Evolutionary conservation across 2,888 invertebrate species (phyloP).

Genomic region (Margaritifera margaritifera): DNA sequence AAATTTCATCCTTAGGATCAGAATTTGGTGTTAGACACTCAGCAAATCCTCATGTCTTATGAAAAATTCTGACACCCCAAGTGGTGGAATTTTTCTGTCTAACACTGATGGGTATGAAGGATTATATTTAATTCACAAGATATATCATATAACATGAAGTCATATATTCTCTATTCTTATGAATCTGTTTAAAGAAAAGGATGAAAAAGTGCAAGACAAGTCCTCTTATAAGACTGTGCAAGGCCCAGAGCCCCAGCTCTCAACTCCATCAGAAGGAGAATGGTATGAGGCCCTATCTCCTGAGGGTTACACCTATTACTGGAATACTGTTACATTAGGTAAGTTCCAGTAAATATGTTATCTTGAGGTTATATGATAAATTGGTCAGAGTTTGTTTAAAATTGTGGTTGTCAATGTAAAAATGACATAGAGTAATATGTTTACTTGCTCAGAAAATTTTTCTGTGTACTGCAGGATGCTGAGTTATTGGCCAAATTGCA

Average conservation of each 20-base stretch:
- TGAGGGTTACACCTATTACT: conserved; percentile 87
- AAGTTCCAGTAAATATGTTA: conserved; percentile 35
- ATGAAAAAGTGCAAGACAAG: conserved; percentile 5
- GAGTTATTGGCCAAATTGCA: too few species aligned
- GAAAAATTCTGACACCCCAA: neutral
- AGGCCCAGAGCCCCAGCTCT: neutral
- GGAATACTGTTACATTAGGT: conserved; percentile 90
- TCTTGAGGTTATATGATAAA: neutral
- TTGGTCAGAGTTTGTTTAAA: too few species aligned
- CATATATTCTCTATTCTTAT: too few species aligned
- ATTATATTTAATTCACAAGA: too few species aligned
- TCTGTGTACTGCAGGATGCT: too few species aligned
- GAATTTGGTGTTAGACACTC: too few species aligned
- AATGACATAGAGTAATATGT: too few species aligned
- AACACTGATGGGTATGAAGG: neutral
- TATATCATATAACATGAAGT: too few species aligned
- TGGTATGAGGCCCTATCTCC: conserved; percentile 88
- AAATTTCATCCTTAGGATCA: too few species aligned
- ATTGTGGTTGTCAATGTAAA: too few species aligned
- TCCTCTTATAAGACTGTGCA: conserved; percentile 1
- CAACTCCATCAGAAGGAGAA: conserved; percentile 54
- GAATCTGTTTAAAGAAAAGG: neutral
- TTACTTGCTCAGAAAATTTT: too few species aligned
- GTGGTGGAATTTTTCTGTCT: neutral
- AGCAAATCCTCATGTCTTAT: neutral